A percentile compares a stretch with the other conserved stretches of the same genome.
Conservation (phyloP, 1,140 invertebrate genomes). For the Drosophila kanapiae region DNA sequence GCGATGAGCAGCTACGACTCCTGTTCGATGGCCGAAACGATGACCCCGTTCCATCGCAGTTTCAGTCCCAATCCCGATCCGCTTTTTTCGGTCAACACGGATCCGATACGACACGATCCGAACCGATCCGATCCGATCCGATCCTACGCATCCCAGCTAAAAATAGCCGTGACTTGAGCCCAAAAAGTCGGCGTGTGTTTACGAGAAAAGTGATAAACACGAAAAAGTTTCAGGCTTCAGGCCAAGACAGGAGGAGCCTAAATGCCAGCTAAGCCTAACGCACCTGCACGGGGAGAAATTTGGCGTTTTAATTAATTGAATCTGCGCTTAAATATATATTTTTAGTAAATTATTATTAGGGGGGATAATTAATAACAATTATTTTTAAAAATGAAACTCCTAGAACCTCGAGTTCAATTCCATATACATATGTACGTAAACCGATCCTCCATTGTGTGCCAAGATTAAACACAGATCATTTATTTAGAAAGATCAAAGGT, state of each 20-base stretch:
- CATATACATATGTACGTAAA: too few species aligned
- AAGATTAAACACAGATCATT: too few species aligned
- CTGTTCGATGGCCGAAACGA: conserved; percentile 60
- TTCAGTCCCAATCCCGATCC: not conserved
- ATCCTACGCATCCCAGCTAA: conserved; percentile 68
- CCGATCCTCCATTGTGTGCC: too few species aligned
- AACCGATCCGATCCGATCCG: not conserved
- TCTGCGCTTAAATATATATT: not conserved
- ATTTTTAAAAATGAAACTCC: too few species aligned
- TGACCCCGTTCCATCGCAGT: conserved; percentile 30
- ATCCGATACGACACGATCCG: conserved; percentile 10
- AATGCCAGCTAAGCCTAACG: conserved; percentile 66
- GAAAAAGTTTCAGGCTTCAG: conserved; percentile 60
- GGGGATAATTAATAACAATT: too few species aligned
- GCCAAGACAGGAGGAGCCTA: conserved; percentile 22
- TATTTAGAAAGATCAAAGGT: too few species aligned
- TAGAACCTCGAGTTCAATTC: too few species aligned
- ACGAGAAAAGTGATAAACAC: conserved; percentile 73
- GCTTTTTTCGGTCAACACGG: conserved; percentile 55
- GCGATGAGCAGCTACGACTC: conserved; percentile 54
- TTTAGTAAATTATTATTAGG: too few species aligned
- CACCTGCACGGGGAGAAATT: conserved; percentile 8
- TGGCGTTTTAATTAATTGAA: rapidly evolving
- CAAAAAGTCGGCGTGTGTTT: conserved; percentile 65
- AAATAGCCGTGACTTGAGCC: conserved; percentile 74